phyloP scores from a whole-genome alignment of 2,797 vertebrate genomes.

The Epinephelus awoara region DNA sequence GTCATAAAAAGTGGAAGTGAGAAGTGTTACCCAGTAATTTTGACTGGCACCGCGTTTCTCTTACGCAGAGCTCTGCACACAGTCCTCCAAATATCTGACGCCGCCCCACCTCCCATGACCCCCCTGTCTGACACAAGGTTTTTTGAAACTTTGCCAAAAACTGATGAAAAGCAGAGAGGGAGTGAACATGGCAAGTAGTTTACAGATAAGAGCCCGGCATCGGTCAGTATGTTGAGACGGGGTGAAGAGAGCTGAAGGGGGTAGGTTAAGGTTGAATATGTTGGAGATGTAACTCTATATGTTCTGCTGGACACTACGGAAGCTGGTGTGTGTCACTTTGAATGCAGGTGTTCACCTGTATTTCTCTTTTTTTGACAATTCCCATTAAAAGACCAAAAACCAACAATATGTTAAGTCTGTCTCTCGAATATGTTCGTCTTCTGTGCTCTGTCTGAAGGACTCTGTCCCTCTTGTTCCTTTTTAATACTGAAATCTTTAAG shows the following conservation, averaged over 20 bases:
- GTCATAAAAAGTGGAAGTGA: constrained; percentile 49
- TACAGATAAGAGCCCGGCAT: constrained; percentile 62
- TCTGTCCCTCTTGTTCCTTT: neutral
- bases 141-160: constrained; percentile 63
- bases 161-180: constrained; percentile 69
- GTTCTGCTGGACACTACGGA: neutral
- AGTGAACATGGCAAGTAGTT: constrained; percentile 46
- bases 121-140: constrained; percentile 22
- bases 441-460: no score
- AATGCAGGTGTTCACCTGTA: neutral
- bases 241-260: constrained; percentile 9
- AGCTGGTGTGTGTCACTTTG: neutral
- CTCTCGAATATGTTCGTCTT: neutral
- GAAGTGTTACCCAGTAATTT: constrained; percentile 50
- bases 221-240: constrained; percentile 29
- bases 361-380: neutral
- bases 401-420: neutral
- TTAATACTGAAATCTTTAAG: neutral
- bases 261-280: constrained; percentile 9
- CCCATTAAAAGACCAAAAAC: no score
- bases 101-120: neutral
- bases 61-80: constrained; percentile 4
- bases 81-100: constrained; percentile 24
- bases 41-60: constrained; percentile 44
- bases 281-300: neutral